A percentile compares a stretch with the other conserved stretches of the same genome.
phyloP scores from a whole-genome alignment of 2,888 invertebrate species.

The Zonitis immaculata region DNA sequence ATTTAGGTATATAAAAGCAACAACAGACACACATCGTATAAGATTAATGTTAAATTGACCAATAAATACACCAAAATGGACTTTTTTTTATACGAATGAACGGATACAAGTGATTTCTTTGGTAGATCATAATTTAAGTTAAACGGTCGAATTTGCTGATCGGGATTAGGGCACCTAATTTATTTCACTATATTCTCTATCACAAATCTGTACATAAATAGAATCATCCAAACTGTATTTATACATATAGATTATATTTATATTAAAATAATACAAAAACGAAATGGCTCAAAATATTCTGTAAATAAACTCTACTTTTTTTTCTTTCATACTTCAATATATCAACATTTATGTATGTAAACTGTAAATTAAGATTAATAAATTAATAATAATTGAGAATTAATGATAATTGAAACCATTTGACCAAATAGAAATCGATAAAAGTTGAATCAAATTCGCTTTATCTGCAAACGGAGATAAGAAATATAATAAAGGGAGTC shows the following conservation, averaged over 20 bases:
- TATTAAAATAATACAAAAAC: too few relatives aligned
- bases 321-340: too few relatives aligned
- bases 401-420: neutral
- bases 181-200: neutral
- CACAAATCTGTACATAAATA: slow-evolving; percentile 1
- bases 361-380: neutral
- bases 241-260: neutral
- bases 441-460: slow-evolving; percentile 21
- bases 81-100: slow-evolving; percentile 7
- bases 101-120: slow-evolving; percentile 6
- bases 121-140: neutral
- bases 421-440: slow-evolving; percentile 26
- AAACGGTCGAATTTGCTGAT: neutral
- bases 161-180: neutral
- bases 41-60: slow-evolving; percentile 26
- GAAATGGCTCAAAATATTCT: neutral
- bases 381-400: too few relatives aligned
- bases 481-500: slow-evolving; percentile 24
- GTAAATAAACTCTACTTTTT: slow-evolving; percentile 5
- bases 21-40: slow-evolving; percentile 15
- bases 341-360: neutral
- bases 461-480: slow-evolving; percentile 24
- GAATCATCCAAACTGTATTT: neutral
- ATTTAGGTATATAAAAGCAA: neutral
- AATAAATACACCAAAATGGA: slow-evolving; percentile 18